These are phyloP conservation scores for Melanaphis sacchari DNA, from an alignment of 1,140 invertebrate genomes.

Conservation along the genomic window DNA sequence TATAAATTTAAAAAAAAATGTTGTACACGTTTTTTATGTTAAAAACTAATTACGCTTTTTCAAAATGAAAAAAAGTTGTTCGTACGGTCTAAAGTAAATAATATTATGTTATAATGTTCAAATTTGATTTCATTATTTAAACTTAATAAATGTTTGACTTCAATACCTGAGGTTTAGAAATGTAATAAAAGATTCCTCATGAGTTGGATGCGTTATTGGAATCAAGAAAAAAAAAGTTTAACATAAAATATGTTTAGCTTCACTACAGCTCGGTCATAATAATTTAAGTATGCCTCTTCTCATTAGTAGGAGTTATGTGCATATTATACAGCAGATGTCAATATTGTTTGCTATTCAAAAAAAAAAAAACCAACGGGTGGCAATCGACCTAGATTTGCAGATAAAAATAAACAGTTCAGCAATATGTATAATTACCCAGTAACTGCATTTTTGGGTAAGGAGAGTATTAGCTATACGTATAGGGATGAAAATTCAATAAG, in stretches of 20 bases:
- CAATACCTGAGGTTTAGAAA: too few relatives aligned
- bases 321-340: background rate
- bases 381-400: background rate
- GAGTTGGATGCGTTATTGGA: background rate
- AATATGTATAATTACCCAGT: background rate
- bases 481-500: background rate
- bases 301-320: background rate
- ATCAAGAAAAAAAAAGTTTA: background rate
- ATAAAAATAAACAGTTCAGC: background rate
- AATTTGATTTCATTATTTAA: background rate
- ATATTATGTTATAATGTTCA: background rate
- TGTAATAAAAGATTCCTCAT: background rate
- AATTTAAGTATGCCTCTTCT: background rate
- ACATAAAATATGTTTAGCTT: background rate
- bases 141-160: background rate
- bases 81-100: too few relatives aligned
- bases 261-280: background rate
- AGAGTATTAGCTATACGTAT: too few relatives aligned
- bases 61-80: too few relatives aligned
- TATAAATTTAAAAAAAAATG: too few relatives aligned
- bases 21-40: too few relatives aligned
- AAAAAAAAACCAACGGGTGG: background rate
- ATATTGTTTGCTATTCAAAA: background rate
- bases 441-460: background rate
- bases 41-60: too few relatives aligned